Base-by-base conservation (phyloP, 2,888 invertebrate species). In the Molorchus minor region DNA sequence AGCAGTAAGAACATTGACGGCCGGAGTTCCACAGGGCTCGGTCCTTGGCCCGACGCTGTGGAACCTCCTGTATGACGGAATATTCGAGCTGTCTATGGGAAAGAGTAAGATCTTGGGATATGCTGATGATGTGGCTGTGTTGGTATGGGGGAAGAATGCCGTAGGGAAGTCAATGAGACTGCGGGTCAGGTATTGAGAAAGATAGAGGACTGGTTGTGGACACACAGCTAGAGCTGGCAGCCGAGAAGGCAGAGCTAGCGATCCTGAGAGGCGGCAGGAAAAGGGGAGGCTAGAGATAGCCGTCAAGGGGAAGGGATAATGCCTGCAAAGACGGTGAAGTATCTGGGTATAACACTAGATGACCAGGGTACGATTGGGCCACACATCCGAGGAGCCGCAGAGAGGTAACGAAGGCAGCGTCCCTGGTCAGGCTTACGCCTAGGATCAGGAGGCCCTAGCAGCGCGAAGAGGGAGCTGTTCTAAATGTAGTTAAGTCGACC, bases 181-280 rank as follows among this genome's bases (percentile, higher is more conserved):
- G 13, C 19, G 3, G 25, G 25, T 13, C 8, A 5, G 3, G 44
- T 19, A 1, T 13, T 38, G 29, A n/a, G 36, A 8, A 13, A 12
- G 12, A 29, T 38, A 7, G 16, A 20, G 1, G 15, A 19, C 3
- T 53, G 41, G 53, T n/a, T 53, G 5, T 10, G 33, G 2, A 1
- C 16, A 41, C 21, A 10, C n/a, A 17, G 1, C 16, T 53, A 8
- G 21, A 21, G 12, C 16, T 52, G 10, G 53, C 21, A 8, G 13
- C 52, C 0, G 41, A 52, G 40, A 52, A 52, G 25, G 30, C 52
- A 2, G 52, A 52, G 29, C 29, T 21, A 3, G 8, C 36, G n/a
- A n/a, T 40, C 8, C 29, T 52, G 1, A 38, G 19, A 19, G 47
- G 19, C 7, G 20, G 3, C 2, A 30, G 47, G 36, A 47, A 47